Evolutionary conservation across 2,113 vertebrate genomes (phyloP).

Genomic region (Psephotus haematonotus): DNA sequence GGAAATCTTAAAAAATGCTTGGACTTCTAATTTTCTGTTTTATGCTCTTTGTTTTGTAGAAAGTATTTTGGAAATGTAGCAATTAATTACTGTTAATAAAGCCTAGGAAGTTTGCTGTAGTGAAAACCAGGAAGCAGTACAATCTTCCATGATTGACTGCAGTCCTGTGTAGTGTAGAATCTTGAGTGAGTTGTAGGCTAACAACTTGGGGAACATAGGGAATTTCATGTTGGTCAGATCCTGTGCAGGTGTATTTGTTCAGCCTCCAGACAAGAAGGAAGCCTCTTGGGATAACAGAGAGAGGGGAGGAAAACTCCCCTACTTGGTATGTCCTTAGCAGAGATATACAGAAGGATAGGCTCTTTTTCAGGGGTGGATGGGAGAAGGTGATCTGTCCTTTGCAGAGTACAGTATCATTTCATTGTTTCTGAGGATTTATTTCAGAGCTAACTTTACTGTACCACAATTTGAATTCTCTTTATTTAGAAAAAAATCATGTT

Average conservation of each 20-base stretch:
- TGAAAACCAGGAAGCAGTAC: not conserved
- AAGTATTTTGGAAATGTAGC: not conserved
- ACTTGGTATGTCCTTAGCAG: not conserved
- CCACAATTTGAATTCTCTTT: not conserved
- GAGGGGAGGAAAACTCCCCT: not conserved
- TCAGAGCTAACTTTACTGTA: not conserved
- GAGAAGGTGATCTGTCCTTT: not conserved
- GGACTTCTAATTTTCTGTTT: not conserved
- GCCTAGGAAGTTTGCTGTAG: not conserved
- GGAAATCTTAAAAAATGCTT: not conserved
- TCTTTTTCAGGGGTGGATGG: not conserved
- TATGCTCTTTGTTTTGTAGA: not conserved
- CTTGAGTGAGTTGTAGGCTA: not conserved
- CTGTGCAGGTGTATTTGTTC: not conserved
- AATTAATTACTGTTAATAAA: not conserved
- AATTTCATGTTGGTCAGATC: not conserved
- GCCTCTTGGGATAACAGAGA: not conserved
- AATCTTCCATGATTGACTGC: not conserved
- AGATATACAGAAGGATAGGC: not conserved
- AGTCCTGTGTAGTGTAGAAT: rapidly evolving
- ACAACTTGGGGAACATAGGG: not conserved
- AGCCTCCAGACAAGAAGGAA: not conserved
- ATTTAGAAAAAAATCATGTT: not conserved
- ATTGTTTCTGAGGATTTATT: not conserved
- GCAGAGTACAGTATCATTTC: not conserved